Base-by-base conservation (phyloP, 2,888 invertebrate species). In the Mayetiola destructor region DNA sequence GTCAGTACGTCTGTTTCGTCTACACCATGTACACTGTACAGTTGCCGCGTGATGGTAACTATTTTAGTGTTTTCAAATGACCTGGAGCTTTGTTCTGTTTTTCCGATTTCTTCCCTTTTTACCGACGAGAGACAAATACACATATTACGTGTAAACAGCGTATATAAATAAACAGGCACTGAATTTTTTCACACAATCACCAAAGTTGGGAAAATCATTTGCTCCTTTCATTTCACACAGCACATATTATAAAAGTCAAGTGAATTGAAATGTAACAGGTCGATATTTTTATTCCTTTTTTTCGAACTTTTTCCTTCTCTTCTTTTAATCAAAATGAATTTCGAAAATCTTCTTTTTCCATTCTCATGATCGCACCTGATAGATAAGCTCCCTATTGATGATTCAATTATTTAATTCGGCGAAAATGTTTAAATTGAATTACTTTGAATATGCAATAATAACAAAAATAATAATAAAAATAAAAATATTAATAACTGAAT, bases 131-230 rank as follows among this genome's bases (percentile, higher is more conserved):
- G n/a, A 3, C 18, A 18, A 3, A 18, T 27, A 27, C 48, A 27
- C 27, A 27, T 5, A 48, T n/a, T 14, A 37, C 27, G 48, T 27
- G 48, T 48, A 48, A 48, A 48, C 27, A 48, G n/a, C 9, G 29
- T 48, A 48, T 48, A 48, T 48, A 48, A 48, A 48, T 48, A 40
- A 40, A 40, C 40, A 48, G 48, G 48, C 48, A 48, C 48, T 48
- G 27, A 48, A 48, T 48, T 48, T n/a, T n/a, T 48, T 48, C 48
- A 16, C 27, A 27, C 48, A 48, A 48, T 48, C 48, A 48, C 48
- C n/a, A 48, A 48, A 23, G 48, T 27, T 48, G 23, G 48, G 27
- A 48, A 48, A 48, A 27, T 48, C 48, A 48, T n/a, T n/a, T n/a
- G n/a, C n/a, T n/a, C n/a, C n/a, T n/a, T n/a, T n/a, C n/a, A n/a